Evolutionary conservation across 2,113 vertebrate genomes (phyloP).

Genomic region (Gymnarchus niloticus): DNA sequence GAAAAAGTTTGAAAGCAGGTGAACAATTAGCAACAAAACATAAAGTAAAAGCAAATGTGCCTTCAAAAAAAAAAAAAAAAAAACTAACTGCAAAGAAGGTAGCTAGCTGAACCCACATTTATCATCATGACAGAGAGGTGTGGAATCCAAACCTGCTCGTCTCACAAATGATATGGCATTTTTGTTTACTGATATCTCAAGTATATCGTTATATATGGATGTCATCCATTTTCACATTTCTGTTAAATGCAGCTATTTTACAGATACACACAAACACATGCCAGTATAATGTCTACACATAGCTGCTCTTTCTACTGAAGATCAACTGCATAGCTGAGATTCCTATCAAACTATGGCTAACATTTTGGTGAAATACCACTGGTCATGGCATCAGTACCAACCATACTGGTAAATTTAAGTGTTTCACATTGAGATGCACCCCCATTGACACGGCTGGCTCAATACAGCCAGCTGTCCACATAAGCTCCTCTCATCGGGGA

Average conservation of each 20-base stretch:
- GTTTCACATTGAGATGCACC: too few species aligned
- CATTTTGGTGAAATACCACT: neutral
- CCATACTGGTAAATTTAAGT: too few species aligned
- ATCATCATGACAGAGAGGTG: too few species aligned
- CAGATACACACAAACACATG: neutral
- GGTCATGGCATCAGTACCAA: neutral
- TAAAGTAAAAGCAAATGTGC: conserved; percentile 15
- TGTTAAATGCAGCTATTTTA: neutral
- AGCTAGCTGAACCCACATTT: too few species aligned
- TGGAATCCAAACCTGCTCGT: neutral
- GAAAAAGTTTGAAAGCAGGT: neutral
- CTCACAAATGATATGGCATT: neutral
- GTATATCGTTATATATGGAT: neutral
- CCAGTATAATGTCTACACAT: neutral
- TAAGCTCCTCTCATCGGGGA: neutral
- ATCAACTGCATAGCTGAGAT: neutral
- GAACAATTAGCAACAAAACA: conserved; percentile 9
- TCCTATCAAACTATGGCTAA: neutral
- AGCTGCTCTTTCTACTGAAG: neutral
- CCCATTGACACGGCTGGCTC: neutral
- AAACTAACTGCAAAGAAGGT: neutral
- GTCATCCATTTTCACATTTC: neutral
- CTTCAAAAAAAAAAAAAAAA: neutral
- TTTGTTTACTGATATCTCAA: too few species aligned
- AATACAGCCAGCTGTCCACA: neutral